Evolutionary conservation across 2,888 invertebrate species (phyloP), one percentile per base, ranked within the genome.

Genomic region (Caenorhabditis sinica): DNA sequence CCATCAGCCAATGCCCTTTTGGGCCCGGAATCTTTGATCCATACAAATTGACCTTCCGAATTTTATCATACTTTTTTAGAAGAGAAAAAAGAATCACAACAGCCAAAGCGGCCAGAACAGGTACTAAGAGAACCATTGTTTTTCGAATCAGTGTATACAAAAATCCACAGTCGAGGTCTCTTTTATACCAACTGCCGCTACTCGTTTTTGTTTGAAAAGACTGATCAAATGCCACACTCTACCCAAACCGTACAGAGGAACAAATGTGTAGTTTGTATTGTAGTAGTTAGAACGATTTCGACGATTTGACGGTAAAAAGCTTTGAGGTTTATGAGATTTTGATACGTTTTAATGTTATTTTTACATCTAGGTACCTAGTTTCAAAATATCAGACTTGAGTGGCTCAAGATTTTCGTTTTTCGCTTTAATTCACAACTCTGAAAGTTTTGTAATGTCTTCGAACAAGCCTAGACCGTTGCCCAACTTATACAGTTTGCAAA

Each of bases 1-100:
- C 74, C 56, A 43, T 56, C 6, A 75, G 20, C 43, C 25, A 56
- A 20, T 66, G 53, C 0, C n/a, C 65, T 4, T 36, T 28, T 0
- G 74, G 74, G 3, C 74, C 74, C 1, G 74, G 74, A 13, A 75
- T 75, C 20, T 56, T 49, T 1, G 65, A 65, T n/a, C 65, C 74
- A 56, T 75, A 75, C 20, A 40, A 53, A 25, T 75, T 75, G 56
- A 56, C 43, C n/a, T 56, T 65, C 30, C 40, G 65, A 20, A 75
- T 65, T 13, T 28, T 28, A 0, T 23, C 20, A 15, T 53, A 43
- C 11, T 28, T 65, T 30, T 63, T 43, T 30, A 75, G 30, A 4
- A 51, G 30, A 9, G 40, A 65, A 23, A 65, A 56, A 1, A 75
- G 25, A 25, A 65, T 28, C 11, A 75, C 20, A 9, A 30, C 65